phyloP scores from a whole-genome alignment of 2,888 invertebrate species.

The Drosophila recens region DNA sequence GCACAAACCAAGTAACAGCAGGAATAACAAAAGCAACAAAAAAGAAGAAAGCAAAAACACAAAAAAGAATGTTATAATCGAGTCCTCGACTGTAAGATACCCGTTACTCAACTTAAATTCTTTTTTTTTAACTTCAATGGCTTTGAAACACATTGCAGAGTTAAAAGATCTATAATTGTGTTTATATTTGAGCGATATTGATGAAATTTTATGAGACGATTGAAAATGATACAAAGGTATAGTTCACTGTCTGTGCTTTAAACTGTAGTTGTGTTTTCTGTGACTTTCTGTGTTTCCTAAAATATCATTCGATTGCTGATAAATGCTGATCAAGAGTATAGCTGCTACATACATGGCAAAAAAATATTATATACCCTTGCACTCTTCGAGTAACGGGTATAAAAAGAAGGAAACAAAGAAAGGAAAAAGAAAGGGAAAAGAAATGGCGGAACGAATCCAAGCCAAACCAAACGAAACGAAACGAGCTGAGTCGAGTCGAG shows the following conservation, averaged over 20 bases:
- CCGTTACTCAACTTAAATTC: background rate
- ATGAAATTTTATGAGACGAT: no score
- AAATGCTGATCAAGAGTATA: background rate
- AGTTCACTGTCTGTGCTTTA: no score
- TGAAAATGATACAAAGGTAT: no score
- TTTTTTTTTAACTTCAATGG: no score
- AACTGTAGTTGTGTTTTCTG: no score
- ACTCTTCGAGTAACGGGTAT: conserved; percentile 8
- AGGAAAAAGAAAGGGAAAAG: conserved; percentile 32
- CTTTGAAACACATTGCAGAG: background rate
- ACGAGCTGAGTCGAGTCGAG: conserved; percentile 20
- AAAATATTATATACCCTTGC: background rate
- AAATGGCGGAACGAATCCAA: conserved; percentile 31
- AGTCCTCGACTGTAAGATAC: background rate
- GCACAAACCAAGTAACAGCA: conserved; percentile 42
- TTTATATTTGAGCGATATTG: background rate
- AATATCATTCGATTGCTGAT: background rate
- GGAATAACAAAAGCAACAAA: conserved; percentile 16
- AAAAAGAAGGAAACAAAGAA: conserved; percentile 19
- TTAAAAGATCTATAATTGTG: background rate
- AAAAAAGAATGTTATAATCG: conserved; percentile 19
- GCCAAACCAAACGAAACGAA: conserved; percentile 39
- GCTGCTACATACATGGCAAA: background rate
- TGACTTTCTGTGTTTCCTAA: background rate
- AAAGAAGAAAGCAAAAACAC: conserved; percentile 16